Evolutionary conservation across 2,888 invertebrate genomes (phyloP), one percentile per base, ranked within the genome.

Genomic region (Eristalis arbustorum): DNA sequence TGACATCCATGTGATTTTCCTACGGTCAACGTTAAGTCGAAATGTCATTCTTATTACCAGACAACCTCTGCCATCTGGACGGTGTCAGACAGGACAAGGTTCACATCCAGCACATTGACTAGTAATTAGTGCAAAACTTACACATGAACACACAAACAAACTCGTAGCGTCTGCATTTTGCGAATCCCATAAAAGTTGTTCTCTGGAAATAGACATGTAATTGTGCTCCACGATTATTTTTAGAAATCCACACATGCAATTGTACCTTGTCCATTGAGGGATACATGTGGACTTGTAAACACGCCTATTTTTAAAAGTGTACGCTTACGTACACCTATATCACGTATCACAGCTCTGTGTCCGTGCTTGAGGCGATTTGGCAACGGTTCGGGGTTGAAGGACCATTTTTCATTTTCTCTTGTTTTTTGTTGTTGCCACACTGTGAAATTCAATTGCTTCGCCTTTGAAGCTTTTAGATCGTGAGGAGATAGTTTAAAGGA

Each of bases 151-250:
- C n/a, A 42, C 14, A 22, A 6, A n/a, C 49, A 3, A 0, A 11
- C 11, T 37, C 1, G 34, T 37, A 11, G 1, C 2, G 11, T 37
- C 18, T 8, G 49, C 49, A 49, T n/a, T 49, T 73, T 78, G 68
- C 68, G 25, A 71, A 75, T 71, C 34, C 84, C 84, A 75, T 84
- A 72, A 80, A 84, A 80, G 80, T 28, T 66, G 34, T 62, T 71
- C 8, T 63, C 67, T 68, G 56, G 37, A 68, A 68, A 80, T 80
- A 80, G 68, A 80, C 28, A 57, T 67, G 61, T 56, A 61, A 62
- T 66, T 62, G 40, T 74, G 28, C 56, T 74, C 61, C 18, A 61
- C 31, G 14, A 13, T 69, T 84, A 84, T 84, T 84, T 84, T 66
- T 74, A 84, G 64, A 40, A 1, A 23, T 66, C 31, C 23, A 31